Conservation (phyloP, 37 sponge, comb jelly and placozoan species). For the Beroe forskalii region DNA sequence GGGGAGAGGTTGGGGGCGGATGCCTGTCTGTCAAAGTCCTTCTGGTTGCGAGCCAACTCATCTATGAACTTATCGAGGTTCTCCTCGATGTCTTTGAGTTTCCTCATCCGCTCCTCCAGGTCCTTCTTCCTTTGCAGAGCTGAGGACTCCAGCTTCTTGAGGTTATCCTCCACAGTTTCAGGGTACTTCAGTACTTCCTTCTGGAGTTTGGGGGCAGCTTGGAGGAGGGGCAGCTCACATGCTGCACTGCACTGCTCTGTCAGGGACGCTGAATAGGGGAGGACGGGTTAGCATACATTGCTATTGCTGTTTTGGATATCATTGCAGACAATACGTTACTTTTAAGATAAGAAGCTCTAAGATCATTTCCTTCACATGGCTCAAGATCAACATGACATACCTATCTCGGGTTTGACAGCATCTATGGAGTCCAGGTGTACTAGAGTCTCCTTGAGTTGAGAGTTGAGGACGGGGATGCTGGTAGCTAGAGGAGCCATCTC, state of each 20-base stretch:
- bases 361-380: too few species aligned
- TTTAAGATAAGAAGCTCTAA: too few species aligned
- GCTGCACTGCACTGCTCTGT: background rate
- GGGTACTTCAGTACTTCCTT: slow-evolving; percentile 1
- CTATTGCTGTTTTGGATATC: background rate
- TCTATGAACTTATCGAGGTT: slow-evolving; percentile 5
- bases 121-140: slow-evolving; percentile 38
- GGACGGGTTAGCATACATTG: background rate
- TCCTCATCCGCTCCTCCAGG: background rate
- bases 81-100: slow-evolving; percentile 28
- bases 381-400: too few species aligned
- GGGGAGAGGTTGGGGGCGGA: background rate
- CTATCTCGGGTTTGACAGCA: slow-evolving; percentile 56
- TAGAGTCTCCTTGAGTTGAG: slow-evolving; percentile 14
- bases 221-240: slow-evolving; percentile 37
- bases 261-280: slow-evolving; percentile 21
- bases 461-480: slow-evolving; percentile 36
- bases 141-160: background rate
- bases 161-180: background rate
- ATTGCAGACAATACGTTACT: too few species aligned
- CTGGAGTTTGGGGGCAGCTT: slow-evolving; percentile 48
- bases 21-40: slow-evolving; percentile 41
- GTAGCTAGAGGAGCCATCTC: slow-evolving; percentile 54
- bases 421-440: slow-evolving; percentile 7
- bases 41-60: slow-evolving; percentile 29